A percentile compares a stretch with the other conserved stretches of the same genome.
These are phyloP conservation scores for Eupithecia centaureata DNA, from an alignment of 2,888 invertebrate genomes.

Conservation along the genomic window DNA sequence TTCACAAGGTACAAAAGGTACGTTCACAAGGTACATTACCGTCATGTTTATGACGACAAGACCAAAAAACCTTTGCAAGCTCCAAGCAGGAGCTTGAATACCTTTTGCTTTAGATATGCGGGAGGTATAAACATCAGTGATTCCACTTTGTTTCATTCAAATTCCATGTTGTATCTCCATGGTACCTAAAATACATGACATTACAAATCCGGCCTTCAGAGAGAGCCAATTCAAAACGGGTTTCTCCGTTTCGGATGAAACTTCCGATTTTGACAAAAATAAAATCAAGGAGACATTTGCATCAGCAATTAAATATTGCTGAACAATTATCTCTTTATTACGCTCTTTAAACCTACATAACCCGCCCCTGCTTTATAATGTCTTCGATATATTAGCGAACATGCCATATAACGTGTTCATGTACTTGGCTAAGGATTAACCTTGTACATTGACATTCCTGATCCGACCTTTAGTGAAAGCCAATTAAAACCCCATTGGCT, in stretches of 20 bases:
- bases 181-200: too few species aligned
- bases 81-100: too few species aligned
- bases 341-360: neutral
- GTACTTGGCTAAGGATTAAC: neutral
- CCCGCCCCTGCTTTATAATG: neutral
- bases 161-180: too few species aligned
- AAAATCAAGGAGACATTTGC: neutral
- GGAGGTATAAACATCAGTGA: too few species aligned
- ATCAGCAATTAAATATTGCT: too few species aligned
- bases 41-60: neutral
- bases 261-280: neutral
- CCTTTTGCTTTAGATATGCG: too few species aligned
- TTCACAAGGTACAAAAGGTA: too few species aligned
- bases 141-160: too few species aligned
- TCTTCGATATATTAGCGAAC: neutral
- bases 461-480: conserved; percentile 4
- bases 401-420: neutral
- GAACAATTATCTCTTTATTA: too few species aligned
- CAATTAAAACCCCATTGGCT: neutral
- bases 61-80: neutral
- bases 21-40: neutral
- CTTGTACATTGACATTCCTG: conserved; percentile 6
- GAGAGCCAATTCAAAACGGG: neutral
- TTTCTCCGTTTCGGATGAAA: neutral
- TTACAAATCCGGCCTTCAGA: conserved; percentile 39